Percentiles rank a stretch among this genome's conserved stretches.
phyloP scores from a whole-genome alignment of 2,888 invertebrate genomes.

The Himalopsyche tibetana region DNA sequence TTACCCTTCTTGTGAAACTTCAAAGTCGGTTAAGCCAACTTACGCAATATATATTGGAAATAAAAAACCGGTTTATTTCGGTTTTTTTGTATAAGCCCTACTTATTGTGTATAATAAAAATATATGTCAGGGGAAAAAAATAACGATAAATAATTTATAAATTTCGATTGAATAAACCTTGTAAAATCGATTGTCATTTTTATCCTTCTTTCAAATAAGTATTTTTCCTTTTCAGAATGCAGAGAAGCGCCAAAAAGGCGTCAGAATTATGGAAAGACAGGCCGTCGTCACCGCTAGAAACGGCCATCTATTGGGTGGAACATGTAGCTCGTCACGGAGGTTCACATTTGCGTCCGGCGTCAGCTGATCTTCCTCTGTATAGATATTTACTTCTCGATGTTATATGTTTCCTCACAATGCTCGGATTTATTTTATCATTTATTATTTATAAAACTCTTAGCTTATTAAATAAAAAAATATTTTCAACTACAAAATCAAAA shows the following conservation, averaged over 20 bases:
- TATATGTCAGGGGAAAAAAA: too few species aligned
- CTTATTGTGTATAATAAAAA: too few species aligned
- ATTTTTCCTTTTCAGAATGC: constrained; percentile 69
- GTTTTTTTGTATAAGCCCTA: too few species aligned
- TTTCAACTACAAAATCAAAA: too few species aligned
- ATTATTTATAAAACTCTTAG: background rate
- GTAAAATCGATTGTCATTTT: too few species aligned
- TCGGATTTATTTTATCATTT: background rate
- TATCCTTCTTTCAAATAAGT: too few species aligned
- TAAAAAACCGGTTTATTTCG: too few species aligned
- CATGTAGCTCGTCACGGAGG: constrained; percentile 77
- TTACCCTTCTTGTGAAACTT: too few species aligned
- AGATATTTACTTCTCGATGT: constrained; percentile 75
- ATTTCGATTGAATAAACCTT: too few species aligned
- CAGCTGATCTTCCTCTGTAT: constrained; percentile 73
- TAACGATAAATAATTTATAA: too few species aligned
- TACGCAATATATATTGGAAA: too few species aligned
- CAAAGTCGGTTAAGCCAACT: too few species aligned
- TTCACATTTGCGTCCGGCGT: constrained; percentile 72
- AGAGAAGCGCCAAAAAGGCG: constrained; percentile 73
- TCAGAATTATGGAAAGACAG: constrained; percentile 77
- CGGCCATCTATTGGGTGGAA: constrained; percentile 81
- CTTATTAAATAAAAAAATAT: background rate
- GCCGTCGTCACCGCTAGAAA: constrained; percentile 77
- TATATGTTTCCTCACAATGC: constrained; percentile 66